Conservation (phyloP, 2,797 vertebrate species). For the Xenops minutus region DNA sequence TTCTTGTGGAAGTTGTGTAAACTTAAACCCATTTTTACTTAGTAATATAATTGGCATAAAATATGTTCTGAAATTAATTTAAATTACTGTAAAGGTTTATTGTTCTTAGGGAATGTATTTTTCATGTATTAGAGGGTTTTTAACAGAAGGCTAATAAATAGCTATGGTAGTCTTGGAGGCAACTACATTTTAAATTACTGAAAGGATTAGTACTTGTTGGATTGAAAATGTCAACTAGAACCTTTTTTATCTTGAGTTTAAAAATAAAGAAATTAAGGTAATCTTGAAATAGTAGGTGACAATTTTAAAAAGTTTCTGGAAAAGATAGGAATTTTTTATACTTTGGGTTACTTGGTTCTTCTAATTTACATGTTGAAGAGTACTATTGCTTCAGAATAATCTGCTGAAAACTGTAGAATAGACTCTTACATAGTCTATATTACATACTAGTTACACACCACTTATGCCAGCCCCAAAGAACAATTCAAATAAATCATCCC, state of each 20-base stretch:
- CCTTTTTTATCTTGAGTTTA: neutral
- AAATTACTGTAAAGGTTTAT: neutral
- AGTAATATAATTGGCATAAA: neutral
- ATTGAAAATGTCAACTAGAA: neutral
- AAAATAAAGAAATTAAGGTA: neutral
- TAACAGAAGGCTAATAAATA: neutral
- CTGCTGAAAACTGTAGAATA: neutral
- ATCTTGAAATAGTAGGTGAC: neutral
- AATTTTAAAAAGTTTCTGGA: neutral
- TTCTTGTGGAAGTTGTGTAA: neutral
- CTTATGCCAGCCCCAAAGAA: neutral
- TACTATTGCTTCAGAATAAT: neutral
- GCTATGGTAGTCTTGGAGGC: neutral
- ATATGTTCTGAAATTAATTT: neutral
- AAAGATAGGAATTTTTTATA: neutral
- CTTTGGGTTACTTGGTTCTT: neutral
- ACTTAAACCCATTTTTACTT: neutral
- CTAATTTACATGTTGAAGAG: neutral
- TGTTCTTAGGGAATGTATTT: neutral
- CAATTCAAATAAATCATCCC: neutral
- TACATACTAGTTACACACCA: neutral
- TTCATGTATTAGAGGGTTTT: neutral
- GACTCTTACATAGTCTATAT: neutral
- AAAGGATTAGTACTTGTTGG: neutral
- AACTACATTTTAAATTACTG: neutral